phyloP scores from a whole-genome alignment of 2,797 vertebrate species.

The Nannoperca australis region DNA sequence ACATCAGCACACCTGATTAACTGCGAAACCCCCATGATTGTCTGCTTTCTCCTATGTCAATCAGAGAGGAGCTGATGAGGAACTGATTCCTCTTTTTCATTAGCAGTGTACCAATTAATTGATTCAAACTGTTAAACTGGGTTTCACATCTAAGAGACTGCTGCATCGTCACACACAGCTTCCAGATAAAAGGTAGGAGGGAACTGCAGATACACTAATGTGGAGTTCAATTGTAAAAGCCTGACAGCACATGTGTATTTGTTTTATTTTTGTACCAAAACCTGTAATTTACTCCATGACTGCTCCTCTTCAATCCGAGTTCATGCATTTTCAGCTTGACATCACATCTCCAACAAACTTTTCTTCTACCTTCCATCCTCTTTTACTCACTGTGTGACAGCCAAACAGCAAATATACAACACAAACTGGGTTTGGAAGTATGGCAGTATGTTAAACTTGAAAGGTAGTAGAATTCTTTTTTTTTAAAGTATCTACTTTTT shows the following conservation, averaged over 20 bases:
- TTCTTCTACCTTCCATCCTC: background rate
- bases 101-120: conserved; percentile 38
- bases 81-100: conserved; percentile 40
- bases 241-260: conserved; percentile 8
- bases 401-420: conserved; percentile 6
- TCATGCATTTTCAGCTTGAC: conserved; percentile 22
- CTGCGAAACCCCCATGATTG: background rate
- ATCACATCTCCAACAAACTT: background rate
- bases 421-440: conserved; percentile 6
- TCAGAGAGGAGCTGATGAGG: conserved; percentile 31
- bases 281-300: conserved; percentile 25
- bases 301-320: conserved; percentile 1
- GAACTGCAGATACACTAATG: conserved; percentile 23
- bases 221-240: conserved; percentile 17
- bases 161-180: conserved; percentile 17
- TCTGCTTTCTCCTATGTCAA: conserved; percentile 16
- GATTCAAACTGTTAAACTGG: conserved; percentile 37
- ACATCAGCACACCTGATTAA: conserved; percentile 43
- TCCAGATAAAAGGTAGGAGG: conserved; percentile 26
- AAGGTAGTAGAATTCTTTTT: too few species aligned
- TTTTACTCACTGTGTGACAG: background rate
- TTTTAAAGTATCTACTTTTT: conserved; percentile 12
- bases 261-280: conserved; percentile 27
- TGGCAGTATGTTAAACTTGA: background rate
- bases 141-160: conserved; percentile 29